Conservation (phyloP, 2,797 vertebrate genomes). For the Chelidonichthys spinosus region DNA sequence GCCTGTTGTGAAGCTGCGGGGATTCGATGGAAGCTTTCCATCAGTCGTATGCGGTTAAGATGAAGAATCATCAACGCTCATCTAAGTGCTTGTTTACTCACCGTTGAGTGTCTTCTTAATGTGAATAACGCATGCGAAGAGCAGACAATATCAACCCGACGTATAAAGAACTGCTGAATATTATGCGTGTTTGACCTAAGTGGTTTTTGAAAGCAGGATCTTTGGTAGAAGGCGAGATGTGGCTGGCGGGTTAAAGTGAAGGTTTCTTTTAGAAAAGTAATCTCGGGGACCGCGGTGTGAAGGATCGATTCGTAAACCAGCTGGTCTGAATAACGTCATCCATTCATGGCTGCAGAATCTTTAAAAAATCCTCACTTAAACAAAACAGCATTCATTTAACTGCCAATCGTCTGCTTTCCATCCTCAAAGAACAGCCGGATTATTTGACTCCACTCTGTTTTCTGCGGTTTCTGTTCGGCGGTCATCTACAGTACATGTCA, state of each 20-base stretch:
- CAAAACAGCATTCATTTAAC: constrained; percentile 57
- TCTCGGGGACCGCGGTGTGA: constrained; percentile 40
- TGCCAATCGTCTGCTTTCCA: constrained; percentile 34
- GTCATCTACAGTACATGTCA: constrained; percentile 52
- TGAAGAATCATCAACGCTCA: constrained; percentile 58
- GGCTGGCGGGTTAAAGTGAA: constrained; percentile 40
- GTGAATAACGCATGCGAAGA: constrained; percentile 42
- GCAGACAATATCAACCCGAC: constrained; percentile 9
- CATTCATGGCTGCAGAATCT: constrained; percentile 57
- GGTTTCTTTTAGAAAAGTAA: constrained; percentile 51
- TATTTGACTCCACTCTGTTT: constrained; percentile 46
- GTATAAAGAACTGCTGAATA: background rate
- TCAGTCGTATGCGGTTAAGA: constrained; percentile 54
- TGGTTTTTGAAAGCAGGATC: constrained; percentile 23
- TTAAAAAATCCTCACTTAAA: constrained; percentile 56
- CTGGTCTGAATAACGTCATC: constrained; percentile 49
- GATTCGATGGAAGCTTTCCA: constrained; percentile 45
- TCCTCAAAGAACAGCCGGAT: constrained; percentile 45
- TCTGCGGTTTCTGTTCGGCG: constrained; percentile 41
- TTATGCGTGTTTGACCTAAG: constrained; percentile 12
- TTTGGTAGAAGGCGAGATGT: constrained; percentile 22
- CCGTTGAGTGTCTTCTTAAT: constrained; percentile 59
- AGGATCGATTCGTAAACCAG: constrained; percentile 61
- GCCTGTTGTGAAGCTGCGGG: constrained; percentile 37
- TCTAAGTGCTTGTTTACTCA: constrained; percentile 57